phyloP scores from a whole-genome alignment of 2,888 invertebrate species.

The Amiota communis region DNA sequence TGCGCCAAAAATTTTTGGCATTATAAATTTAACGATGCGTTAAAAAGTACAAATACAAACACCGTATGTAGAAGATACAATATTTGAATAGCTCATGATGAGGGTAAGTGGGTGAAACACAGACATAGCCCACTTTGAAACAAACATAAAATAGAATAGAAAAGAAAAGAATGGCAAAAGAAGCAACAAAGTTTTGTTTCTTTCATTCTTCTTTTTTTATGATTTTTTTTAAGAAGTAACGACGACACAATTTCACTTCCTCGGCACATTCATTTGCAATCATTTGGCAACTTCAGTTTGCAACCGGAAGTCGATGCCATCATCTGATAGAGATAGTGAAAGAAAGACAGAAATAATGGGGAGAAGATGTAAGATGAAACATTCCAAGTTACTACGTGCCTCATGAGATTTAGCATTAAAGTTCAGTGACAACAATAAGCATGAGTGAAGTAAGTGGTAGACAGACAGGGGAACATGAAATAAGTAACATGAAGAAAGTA shows the following conservation, averaged over 20 bases:
- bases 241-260: conserved; percentile 33
- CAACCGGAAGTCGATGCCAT: conserved; percentile 62
- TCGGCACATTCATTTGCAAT: conserved; percentile 62
- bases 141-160: conserved; percentile 4
- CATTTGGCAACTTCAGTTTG: conserved; percentile 60
- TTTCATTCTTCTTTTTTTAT: too few species aligned
- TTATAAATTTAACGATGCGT: conserved; percentile 65
- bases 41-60: conserved; percentile 36
- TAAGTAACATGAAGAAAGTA: too few species aligned
- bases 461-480: too few species aligned
- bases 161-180: background rate
- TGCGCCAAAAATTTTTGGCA: conserved; percentile 52
- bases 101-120: background rate
- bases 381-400: background rate
- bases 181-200: background rate
- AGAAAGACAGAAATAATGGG: background rate
- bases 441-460: too few species aligned
- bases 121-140: conserved; percentile 4
- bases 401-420: background rate
- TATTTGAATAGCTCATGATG: too few species aligned
- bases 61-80: background rate
- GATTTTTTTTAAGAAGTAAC: conserved; percentile 4
- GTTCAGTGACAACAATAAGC: too few species aligned
- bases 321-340: conserved; percentile 45
- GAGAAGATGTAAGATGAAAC: background rate